These are phyloP conservation scores for Helicolenus hilgendorfi DNA, from an alignment of 2,797 vertebrate genomes.

Conservation along the genomic window DNA sequence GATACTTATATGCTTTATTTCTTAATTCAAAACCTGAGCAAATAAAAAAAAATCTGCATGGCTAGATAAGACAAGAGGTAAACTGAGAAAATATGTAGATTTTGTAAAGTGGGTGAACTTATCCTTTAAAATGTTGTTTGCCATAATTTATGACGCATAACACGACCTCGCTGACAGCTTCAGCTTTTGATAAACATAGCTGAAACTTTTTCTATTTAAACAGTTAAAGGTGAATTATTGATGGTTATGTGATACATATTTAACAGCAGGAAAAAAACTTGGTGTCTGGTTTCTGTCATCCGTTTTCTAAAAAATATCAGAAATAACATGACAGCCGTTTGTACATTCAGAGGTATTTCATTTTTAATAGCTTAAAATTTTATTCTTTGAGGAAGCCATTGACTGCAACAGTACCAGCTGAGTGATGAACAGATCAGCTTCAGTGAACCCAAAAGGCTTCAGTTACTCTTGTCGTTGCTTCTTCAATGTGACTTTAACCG, in stretches of 20 bases:
- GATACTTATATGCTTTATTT: background rate
- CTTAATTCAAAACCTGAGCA: background rate
- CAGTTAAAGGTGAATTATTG: no score
- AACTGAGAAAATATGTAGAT: background rate
- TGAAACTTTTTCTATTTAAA: background rate
- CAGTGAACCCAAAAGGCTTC: constrained; percentile 26
- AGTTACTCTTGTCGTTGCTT: constrained; percentile 18
- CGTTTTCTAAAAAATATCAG: background rate
- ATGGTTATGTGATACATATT: background rate
- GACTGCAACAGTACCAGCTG: constrained; percentile 15
- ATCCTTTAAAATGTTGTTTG: background rate
- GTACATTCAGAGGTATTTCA: constrained; percentile 72
- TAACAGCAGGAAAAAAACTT: background rate
- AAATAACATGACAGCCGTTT: constrained; percentile 12
- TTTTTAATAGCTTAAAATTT: constrained; percentile 57
- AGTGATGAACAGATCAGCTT: background rate
- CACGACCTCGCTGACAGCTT: background rate
- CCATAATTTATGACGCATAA: background rate
- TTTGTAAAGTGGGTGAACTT: background rate
- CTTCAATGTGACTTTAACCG: background rate
- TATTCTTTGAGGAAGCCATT: background rate
- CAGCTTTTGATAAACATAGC: no score
- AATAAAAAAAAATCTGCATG: background rate
- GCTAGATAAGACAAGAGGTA: background rate
- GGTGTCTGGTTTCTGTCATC: background rate